Evolutionary conservation across 1,140 invertebrate genomes (phyloP).

Genomic region (Tigriopus japonicus): DNA sequence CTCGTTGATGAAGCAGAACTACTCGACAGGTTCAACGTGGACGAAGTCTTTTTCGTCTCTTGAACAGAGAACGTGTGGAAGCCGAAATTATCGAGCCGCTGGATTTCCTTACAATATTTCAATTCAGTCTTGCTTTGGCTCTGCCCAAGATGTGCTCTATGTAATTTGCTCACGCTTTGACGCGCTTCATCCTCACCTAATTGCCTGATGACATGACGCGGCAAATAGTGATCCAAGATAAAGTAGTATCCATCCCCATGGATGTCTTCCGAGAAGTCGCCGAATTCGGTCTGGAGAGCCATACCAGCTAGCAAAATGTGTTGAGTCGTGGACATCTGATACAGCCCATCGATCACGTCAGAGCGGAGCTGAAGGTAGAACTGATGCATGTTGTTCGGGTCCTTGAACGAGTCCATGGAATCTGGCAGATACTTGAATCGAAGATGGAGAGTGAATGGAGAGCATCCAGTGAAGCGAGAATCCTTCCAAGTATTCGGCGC

Average conservation of each 20-base stretch:
- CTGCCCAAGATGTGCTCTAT: slow-evolving; percentile 4
- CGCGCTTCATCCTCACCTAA: background rate
- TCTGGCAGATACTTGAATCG: slow-evolving; percentile 7
- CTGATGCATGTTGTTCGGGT: slow-evolving; percentile 9
- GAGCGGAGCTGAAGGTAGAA: slow-evolving; percentile 2
- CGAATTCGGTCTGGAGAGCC: slow-evolving; percentile 9
- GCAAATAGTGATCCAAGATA: slow-evolving; percentile 9
- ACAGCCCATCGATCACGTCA: slow-evolving; percentile 1
- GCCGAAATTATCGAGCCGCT: background rate
- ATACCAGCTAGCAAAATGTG: background rate
- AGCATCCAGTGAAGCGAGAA: background rate
- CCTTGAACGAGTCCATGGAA: slow-evolving; percentile 2
- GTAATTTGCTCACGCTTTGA: background rate
- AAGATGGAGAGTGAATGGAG: background rate
- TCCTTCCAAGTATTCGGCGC: slow-evolving; percentile 4
- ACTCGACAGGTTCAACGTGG: background rate
- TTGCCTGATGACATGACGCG: background rate
- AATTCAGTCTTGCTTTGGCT: slow-evolving; percentile 10
- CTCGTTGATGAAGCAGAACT: background rate
- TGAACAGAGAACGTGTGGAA: slow-evolving; percentile 4
- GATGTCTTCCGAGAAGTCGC: background rate
- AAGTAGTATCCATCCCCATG: slow-evolving; percentile 3
- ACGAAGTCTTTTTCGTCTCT: background rate
- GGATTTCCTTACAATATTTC: slow-evolving; percentile 9
- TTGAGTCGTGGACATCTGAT: background rate